Conservation (phyloP, 1,140 invertebrate species). For the Zaprionus lachaisei region DNA sequence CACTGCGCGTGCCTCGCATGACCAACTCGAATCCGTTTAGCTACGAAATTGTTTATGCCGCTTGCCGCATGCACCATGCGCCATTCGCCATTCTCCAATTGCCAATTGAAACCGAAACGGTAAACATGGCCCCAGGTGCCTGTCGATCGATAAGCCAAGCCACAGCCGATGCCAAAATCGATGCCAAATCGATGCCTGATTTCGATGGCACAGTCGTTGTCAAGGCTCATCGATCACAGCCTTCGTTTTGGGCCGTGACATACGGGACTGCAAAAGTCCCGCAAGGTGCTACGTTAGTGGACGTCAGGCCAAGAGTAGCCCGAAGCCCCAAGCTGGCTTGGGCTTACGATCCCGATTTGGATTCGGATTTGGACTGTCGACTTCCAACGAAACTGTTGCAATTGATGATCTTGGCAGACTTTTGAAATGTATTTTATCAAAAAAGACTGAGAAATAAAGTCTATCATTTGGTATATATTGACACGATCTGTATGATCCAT, state of each 20-base stretch:
- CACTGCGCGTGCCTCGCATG: slow-evolving; percentile 2
- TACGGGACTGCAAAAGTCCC: not conserved
- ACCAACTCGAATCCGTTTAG: not conserved
- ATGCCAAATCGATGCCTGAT: slow-evolving; percentile 26
- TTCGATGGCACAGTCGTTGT: not conserved
- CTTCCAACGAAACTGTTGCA: no score
- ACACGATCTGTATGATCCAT: not conserved
- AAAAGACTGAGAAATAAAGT: no score
- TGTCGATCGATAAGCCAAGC: slow-evolving; percentile 6
- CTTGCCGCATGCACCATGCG: slow-evolving; percentile 1
- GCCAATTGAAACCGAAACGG: slow-evolving; percentile 50
- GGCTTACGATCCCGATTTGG: not conserved
- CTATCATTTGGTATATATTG: not conserved
- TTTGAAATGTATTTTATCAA: no score
- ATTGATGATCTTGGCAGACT: no score
- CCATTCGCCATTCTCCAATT: slow-evolving; percentile 14
- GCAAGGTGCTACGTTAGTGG: not conserved
- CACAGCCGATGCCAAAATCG: slow-evolving; percentile 38
- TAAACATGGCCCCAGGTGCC: slow-evolving; percentile 41
- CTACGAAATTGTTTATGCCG: slow-evolving; percentile 1
- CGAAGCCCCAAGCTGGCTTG: not conserved
- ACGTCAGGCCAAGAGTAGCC: not conserved
- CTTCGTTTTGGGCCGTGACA: not conserved
- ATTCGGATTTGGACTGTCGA: not conserved
- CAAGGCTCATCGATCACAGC: slow-evolving; percentile 7